Base-by-base conservation (phyloP, 2,888 invertebrate species). In the Pristionchus arcanus region DNA sequence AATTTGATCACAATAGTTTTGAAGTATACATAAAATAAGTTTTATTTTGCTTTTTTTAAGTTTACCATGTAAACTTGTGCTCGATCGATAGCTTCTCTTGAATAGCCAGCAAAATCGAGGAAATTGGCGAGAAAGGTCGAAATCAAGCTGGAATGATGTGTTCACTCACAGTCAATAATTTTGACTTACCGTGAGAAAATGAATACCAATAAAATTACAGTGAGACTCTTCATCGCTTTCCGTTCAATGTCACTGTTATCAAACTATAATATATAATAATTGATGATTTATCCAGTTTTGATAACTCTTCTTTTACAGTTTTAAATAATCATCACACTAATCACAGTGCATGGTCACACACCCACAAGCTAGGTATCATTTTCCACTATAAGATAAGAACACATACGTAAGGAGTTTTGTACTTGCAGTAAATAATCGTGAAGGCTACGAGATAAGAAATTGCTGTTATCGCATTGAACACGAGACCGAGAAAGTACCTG, bases 21-120 rank as follows among this genome's bases (percentile, higher is more conserved):
- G 42, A 42, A 63, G 25, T 25, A 25, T 63, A 25, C 7, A 21
- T 25, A 4, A 19, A 1, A 63, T 63, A 11, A 31, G 4, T n/a
- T 28, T 71, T 34, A 19, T 71, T 25, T 7, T 28, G 9, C 9
- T 68, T 68, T 25, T 9, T 28, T 31, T 31, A 19, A 19, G 2
- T n/a, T 74, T 53, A 83, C 83, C 83, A 83, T 53, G 31, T n/a
- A 83, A 21, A n/a, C 49, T 53, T 83, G 83, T n/a, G 83, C 83
- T 83, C 83, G 25, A 19, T 83, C 83, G 19, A 83, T 83, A n/a
- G 53, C 9, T n/a, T 83, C 83, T n/a, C 49, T 83, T 53, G 83
- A 53, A 53, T 53, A 83, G 0, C 83, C 83, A 53, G 28, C 53
- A 13, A 53, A 83, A 21, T 53, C 34, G n/a, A 83, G 53, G 21